Percentiles rank a stretch among this genome's conserved stretches.
Evolutionary conservation across 2,113 vertebrate genomes (phyloP).

Genomic region (Turnix velox): DNA sequence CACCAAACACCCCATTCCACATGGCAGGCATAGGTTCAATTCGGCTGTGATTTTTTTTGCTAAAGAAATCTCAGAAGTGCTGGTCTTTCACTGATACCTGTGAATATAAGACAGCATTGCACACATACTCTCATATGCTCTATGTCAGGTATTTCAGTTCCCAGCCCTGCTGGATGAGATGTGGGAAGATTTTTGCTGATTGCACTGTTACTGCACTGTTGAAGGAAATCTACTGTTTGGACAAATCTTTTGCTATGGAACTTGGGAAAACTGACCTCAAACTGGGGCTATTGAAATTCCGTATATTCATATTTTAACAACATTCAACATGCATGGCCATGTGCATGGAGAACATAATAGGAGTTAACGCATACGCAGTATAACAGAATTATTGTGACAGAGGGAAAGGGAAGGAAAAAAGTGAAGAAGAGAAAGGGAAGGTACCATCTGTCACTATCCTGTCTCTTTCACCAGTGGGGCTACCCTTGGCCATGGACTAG

Average conservation of each 20-base stretch:
- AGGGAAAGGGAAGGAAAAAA: no score
- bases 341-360: not conserved
- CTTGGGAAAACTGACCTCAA: not conserved
- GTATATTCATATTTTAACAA: not conserved
- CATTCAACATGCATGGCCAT: not conserved
- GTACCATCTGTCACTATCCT: not conserved
- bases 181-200: not conserved
- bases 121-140: not conserved
- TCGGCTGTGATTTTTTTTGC: fast-evolving
- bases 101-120: not conserved
- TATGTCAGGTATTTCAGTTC: not conserved
- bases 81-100: constrained; percentile 55
- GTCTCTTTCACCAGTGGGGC: fast-evolving
- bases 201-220: not conserved
- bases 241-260: not conserved
- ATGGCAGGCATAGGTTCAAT: not conserved
- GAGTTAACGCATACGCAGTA: not conserved
- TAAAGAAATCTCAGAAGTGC: not conserved
- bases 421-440: not conserved
- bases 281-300: not conserved
- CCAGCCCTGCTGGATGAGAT: not conserved
- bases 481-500: not conserved
- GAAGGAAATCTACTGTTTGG: not conserved
- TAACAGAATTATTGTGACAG: not conserved
- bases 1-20: not conserved